Evolutionary conservation across 2,888 invertebrate species (phyloP), one percentile per base, ranked within the genome.

Genomic region (Lithophane semibrunnea): DNA sequence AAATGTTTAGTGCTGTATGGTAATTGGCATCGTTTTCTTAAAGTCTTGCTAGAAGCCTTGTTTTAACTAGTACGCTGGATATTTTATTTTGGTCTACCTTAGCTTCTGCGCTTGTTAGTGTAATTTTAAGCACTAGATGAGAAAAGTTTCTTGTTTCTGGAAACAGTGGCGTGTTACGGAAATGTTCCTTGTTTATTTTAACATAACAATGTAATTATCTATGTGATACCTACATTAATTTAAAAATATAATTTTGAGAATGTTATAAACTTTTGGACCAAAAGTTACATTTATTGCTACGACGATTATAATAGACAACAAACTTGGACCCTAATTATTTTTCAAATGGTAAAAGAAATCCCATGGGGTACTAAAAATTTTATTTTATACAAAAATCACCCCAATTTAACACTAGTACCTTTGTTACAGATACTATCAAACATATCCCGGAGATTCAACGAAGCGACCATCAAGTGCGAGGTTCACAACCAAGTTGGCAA

Each of bases 401-500:
- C 24, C 13, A 68, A 65, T 77, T 77, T 58, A 84, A 68, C 49
- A 54, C 63, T 3, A 67, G 67, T 44, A 65, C 65, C 21, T 79
- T 90, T 92, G 85, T 88, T 89, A 18, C 92, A 97, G 97, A 96
- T 98, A 75, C 97, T 99, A 83, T 97, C 98, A 87, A 98, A 99
- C 92, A 98, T 99, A 73, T 98, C 98, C 2, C 97, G 98, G 52
- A 97, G 98, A 89, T 98, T 98, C 92, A 99, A 99, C 95, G 98
- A 99, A 90, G 98, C 98, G 69, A 98, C 98, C 61, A 98, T 99
- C 87, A 99, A 98, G 92, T 99, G 99, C 93, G 99, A 99, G 94
- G 99, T 99, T 37, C 97, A 98, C 92, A 99, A 99, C 94, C 97
- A 98, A 5, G 99, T 99, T 37, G 99, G 99, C 18, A 98, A 98